These are phyloP conservation scores for Drosophila pseudotakahashii DNA, from an alignment of 2,888 invertebrate species.

Conservation along the genomic window DNA sequence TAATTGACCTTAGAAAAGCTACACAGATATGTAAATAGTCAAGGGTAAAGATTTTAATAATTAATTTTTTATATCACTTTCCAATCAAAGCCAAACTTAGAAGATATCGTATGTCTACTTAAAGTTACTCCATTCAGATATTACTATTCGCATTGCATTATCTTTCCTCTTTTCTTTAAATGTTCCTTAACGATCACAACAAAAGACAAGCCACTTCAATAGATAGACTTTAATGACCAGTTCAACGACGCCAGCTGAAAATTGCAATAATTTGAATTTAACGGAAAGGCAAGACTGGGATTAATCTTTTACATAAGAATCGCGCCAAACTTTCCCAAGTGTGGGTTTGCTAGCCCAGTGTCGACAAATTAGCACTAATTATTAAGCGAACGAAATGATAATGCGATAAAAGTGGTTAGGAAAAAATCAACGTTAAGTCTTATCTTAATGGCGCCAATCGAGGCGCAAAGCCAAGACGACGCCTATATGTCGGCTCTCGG, in stretches of 20 bases:
- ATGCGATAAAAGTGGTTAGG: slow-evolving; percentile 52
- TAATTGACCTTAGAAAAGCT: neutral
- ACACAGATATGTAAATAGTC: too few species aligned
- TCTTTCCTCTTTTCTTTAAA: too few species aligned
- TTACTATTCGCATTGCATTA: too few species aligned
- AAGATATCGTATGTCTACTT: too few species aligned
- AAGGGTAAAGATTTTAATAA: too few species aligned
- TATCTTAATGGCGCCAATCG: slow-evolving; percentile 38
- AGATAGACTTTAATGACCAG: slow-evolving; percentile 35
- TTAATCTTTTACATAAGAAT: slow-evolving; percentile 55
- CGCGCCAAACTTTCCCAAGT: slow-evolving; percentile 59
- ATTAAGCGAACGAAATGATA: slow-evolving; percentile 56
- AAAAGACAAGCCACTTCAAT: too few species aligned
- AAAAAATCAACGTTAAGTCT: slow-evolving; percentile 39
- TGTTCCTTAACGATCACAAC: too few species aligned
- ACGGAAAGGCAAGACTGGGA: slow-evolving; percentile 44
- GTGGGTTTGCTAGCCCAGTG: slow-evolving; percentile 9
- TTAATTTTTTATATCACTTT: too few species aligned
- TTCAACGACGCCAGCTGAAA: slow-evolving; percentile 31
- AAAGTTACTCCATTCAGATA: too few species aligned
- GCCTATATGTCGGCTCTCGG: slow-evolving; percentile 2
- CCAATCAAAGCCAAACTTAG: too few species aligned
- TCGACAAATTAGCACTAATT: slow-evolving; percentile 44
- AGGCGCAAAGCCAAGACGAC: slow-evolving; percentile 28
- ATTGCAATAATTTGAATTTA: slow-evolving; percentile 72